phyloP scores from a whole-genome alignment of 2,888 invertebrate species.

The Ornithoptera priamus region DNA sequence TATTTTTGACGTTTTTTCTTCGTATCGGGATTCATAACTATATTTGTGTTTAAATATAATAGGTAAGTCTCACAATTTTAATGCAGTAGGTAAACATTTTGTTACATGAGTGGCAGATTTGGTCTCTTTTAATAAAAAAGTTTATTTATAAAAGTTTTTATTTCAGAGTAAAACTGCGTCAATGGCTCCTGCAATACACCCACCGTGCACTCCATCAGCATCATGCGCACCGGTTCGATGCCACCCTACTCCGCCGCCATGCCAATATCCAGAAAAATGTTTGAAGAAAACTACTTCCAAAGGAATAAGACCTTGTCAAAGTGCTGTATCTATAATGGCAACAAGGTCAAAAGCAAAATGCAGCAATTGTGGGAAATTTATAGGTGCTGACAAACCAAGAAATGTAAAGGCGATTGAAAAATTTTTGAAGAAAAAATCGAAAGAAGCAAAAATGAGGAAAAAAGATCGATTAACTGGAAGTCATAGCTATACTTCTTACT shows the following conservation, averaged over 20 bases:
- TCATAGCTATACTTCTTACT: slow-evolving; percentile 48
- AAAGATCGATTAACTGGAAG: slow-evolving; percentile 53
- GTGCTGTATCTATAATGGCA: slow-evolving; percentile 66
- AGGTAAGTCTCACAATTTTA: slow-evolving; percentile 38
- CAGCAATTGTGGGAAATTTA: slow-evolving; percentile 50
- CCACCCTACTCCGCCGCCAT: slow-evolving; percentile 64
- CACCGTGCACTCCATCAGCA: slow-evolving; percentile 66
- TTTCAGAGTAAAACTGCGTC: slow-evolving; percentile 24
- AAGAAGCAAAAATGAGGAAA: slow-evolving; percentile 52
- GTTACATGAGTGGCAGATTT: slow-evolving; percentile 39
- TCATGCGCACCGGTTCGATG: slow-evolving; percentile 64
- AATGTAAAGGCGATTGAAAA: slow-evolving; percentile 45
- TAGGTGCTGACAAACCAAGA: slow-evolving; percentile 40
- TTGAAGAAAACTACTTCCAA: slow-evolving; percentile 54
- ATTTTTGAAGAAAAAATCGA: slow-evolving; percentile 57
- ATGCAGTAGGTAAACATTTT: slow-evolving; percentile 16
- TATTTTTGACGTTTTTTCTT: slow-evolving; percentile 13
- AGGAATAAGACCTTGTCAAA: slow-evolving; percentile 56
- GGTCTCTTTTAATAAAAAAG: slow-evolving; percentile 40
- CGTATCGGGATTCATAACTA: slow-evolving; percentile 18
- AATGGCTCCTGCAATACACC: slow-evolving; percentile 64
- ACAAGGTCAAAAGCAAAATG: slow-evolving; percentile 57
- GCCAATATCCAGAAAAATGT: slow-evolving; percentile 62
- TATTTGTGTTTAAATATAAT: slow-evolving; percentile 23
- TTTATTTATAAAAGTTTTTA: slow-evolving; percentile 10